Evolutionary conservation across 2,113 vertebrate genomes (phyloP), one percentile per base, ranked within the genome.

Genomic region (Pituophis catenifer): DNA sequence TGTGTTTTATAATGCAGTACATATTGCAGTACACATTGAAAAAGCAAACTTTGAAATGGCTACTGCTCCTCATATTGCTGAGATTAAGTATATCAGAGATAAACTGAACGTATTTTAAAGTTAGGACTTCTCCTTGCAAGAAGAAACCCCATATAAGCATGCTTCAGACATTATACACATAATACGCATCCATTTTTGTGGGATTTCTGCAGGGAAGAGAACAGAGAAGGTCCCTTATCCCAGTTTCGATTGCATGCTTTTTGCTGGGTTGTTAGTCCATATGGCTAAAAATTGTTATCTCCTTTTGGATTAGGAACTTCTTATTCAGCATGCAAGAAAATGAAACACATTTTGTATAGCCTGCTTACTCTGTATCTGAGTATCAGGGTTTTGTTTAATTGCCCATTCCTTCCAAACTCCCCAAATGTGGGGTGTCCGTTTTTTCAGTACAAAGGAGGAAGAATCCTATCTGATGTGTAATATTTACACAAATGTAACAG

Each of bases 31-130:
- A 3, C 62, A 62, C 70, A 62, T 1, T 93, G 57, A 70, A 0
- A 0, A 44, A 62, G 50, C 86, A 94, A 75, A 89, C 11, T 57
- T 86, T 91, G 92, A 86, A 91, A 75, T 15, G 91, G 91, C 59
- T 92, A 0, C 38, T 52, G 8, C 88, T 93, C 90, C 21, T 70
- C 86, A 91, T 33, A 90, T 91, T 95, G n/a, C 91, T 12, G 21
- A 48, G 93, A 90, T 0, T 7, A 54, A 90, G 85, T 0, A 0
- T 85, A 57, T 90, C 65, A 24, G 44, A 33, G 87, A 62, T 90
- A 90, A 17, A 9, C 11, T 54, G 52, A 88, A 53, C 7, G 15
- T 88, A 54, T 88, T 54, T 12, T 65, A 88, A 87, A 29, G 53
- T 48, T 26, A 86, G 24, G 8, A 57, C 24, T 91, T 62, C 29